A percentile compares a stretch with the other conserved stretches of the same genome.
These are phyloP conservation scores for Phyllotis vaccarum DNA, from an alignment of 2,797 vertebrate species.

Conservation along the genomic window DNA sequence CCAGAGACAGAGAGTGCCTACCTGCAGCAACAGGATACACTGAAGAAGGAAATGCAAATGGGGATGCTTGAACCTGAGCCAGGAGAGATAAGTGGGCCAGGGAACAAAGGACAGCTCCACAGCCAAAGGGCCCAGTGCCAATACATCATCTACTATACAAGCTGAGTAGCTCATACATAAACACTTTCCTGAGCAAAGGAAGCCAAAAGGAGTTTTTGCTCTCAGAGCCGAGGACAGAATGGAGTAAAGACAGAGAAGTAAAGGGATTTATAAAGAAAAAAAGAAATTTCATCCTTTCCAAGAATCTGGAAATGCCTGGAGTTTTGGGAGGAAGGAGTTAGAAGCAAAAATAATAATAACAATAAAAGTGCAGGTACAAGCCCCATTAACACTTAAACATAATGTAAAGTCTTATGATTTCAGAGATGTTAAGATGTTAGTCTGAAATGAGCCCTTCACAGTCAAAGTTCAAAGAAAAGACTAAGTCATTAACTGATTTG, in stretches of 20 bases:
- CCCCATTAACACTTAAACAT: not conserved
- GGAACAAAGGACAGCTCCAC: conserved; percentile 74
- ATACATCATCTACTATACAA: conserved; percentile 20
- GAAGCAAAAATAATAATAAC: not conserved
- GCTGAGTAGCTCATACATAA: conserved; percentile 51
- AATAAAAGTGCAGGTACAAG: not conserved
- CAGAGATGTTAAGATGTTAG: not conserved
- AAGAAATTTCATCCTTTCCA: not conserved
- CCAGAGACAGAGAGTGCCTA: conserved; percentile 73
- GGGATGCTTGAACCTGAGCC: conserved; percentile 76
- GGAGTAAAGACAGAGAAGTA: not conserved
- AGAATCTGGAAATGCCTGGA: conserved; percentile 32
- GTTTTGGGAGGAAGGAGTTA: conserved; percentile 35
- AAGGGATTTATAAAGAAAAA: not conserved
- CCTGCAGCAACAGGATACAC: conserved; percentile 77
- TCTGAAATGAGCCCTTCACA: not conserved
- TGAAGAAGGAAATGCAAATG: conserved; percentile 59
- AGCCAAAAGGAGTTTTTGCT: conserved; percentile 22
- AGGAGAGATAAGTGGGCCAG: conserved; percentile 72
- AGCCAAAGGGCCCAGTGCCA: conserved; percentile 48
- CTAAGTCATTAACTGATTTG: conserved; percentile 62
- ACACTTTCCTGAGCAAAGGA: conserved; percentile 39
- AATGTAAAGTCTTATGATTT: not conserved
- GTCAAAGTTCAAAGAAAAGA: conserved; percentile 43
- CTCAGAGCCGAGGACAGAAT: not conserved